These are phyloP conservation scores for Danio albolineatus DNA, from an alignment of 2,797 vertebrate genomes.

Conservation along the genomic window DNA sequence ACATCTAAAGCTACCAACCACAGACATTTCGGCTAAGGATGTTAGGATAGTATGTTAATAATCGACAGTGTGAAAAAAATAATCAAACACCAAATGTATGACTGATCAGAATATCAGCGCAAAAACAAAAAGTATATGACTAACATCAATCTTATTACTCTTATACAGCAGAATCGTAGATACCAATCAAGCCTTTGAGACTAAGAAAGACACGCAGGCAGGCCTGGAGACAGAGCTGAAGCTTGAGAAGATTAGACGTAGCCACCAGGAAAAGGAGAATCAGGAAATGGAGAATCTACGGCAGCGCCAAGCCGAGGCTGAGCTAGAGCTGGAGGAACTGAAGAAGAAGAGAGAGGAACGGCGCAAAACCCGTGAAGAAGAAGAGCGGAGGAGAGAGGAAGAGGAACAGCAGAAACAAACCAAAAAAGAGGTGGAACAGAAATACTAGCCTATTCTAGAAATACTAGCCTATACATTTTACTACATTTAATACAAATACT, in stretches of 20 bases:
- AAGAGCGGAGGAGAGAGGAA: constrained; percentile 67
- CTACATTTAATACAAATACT: too few species aligned
- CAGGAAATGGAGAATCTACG: constrained; percentile 75
- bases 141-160: neutral
- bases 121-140: neutral
- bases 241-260: constrained; percentile 79
- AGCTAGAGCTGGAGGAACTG: constrained; percentile 81
- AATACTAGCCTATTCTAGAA: too few species aligned
- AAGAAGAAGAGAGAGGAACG: constrained; percentile 75
- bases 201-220: constrained; percentile 61
- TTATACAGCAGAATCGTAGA: constrained; percentile 50
- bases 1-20: neutral
- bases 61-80: neutral
- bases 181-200: constrained; percentile 46
- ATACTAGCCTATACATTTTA: too few species aligned
- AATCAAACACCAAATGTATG: neutral
- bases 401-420: constrained; percentile 68
- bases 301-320: constrained; percentile 73
- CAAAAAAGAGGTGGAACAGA: constrained; percentile 76
- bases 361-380: constrained; percentile 66
- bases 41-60: neutral
- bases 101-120: neutral
- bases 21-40: neutral
- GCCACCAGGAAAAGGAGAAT: constrained; percentile 77
- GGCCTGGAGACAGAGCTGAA: constrained; percentile 75